Percentiles rank a stretch among this genome's conserved stretches.
Evolutionary conservation across 2,797 vertebrate genomes (phyloP).

Genomic region (Hydrolagus colliei): DNA sequence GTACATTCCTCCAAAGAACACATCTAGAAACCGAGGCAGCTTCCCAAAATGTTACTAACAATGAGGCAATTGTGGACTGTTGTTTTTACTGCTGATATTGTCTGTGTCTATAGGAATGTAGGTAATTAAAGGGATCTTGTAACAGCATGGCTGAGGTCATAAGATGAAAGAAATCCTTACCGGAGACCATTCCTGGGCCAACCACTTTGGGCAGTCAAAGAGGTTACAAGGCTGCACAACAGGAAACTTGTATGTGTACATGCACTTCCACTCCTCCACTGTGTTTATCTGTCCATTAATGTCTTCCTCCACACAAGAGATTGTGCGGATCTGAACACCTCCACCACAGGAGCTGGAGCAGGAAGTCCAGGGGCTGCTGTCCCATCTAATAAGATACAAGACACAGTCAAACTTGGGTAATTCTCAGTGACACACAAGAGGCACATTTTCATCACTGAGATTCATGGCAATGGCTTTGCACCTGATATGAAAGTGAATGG

Average conservation of each 20-base stretch:
- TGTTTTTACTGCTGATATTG: neutral
- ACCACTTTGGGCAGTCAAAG: slow-evolving; percentile 91
- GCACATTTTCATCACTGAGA: neutral
- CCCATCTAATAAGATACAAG: slow-evolving; percentile 70
- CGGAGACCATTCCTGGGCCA: slow-evolving; percentile 94
- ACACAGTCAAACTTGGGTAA: neutral
- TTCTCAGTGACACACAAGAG: neutral
- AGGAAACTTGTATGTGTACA: slow-evolving; percentile 81
- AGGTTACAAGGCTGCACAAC: slow-evolving; percentile 85
- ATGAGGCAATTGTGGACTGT: neutral
- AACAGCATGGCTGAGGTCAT: neutral
- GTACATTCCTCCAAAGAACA: neutral
- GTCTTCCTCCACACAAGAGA: slow-evolving; percentile 94
- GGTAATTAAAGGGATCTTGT: neutral
- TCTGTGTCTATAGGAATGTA: neutral
- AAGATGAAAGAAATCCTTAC: slow-evolving; percentile 56
- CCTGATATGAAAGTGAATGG: too few relatives aligned
- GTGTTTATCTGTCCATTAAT: slow-evolving; percentile 81
- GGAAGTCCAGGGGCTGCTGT: slow-evolving; percentile 91
- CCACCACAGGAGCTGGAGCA: slow-evolving; percentile 91
- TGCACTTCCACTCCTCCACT: slow-evolving; percentile 95
- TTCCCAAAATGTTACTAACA: neutral
- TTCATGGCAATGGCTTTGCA: too few relatives aligned
- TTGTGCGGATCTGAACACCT: slow-evolving; percentile 82
- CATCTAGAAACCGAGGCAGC: neutral